These are phyloP conservation scores for Camptogramma bilineatum DNA, from an alignment of 2,888 invertebrate genomes.

Conservation along the genomic window DNA sequence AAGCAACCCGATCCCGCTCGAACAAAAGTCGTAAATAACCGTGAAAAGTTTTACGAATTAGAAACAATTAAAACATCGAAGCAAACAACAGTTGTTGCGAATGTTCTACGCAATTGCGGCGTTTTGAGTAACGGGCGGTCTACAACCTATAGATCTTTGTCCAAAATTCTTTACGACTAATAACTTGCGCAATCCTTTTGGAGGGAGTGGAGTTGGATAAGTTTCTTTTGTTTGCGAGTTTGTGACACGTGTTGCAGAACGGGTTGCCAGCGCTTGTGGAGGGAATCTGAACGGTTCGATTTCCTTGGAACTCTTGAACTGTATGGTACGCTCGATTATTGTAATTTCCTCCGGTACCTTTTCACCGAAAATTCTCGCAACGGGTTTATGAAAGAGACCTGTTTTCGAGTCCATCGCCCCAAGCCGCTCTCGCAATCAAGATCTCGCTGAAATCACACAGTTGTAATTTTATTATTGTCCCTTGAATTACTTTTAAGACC, in stretches of 20 bases:
- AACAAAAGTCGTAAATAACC: conserved; percentile 80
- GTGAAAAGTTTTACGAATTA: conserved; percentile 82
- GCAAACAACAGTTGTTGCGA: conserved; percentile 84
- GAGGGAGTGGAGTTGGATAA: conserved; percentile 63
- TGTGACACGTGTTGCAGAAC: conserved; percentile 83
- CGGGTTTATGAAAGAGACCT: conserved; percentile 51
- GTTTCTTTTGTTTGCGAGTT: conserved; percentile 83
- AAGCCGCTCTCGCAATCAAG: conserved; percentile 53
- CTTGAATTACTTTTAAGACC: conserved; percentile 41
- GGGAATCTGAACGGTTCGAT: conserved; percentile 69
- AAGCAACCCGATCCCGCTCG: conserved; percentile 63
- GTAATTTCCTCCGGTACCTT: conserved; percentile 57
- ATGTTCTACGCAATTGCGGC: conserved; percentile 82
- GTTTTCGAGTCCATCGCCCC: conserved; percentile 52
- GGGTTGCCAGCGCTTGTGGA: conserved; percentile 79
- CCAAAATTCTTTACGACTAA: conserved; percentile 83
- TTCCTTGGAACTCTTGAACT: conserved; percentile 64
- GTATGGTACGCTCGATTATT: conserved; percentile 65
- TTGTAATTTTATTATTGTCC: conserved; percentile 57
- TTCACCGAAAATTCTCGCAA: conserved; percentile 49
- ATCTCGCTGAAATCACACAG: conserved; percentile 57
- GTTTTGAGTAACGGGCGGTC: conserved; percentile 81
- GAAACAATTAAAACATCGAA: conserved; percentile 83
- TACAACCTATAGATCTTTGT: conserved; percentile 83
- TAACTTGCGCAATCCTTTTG: conserved; percentile 84